Conservation (phyloP, 2,797 vertebrate species). For the Crenuchus spilurus region DNA sequence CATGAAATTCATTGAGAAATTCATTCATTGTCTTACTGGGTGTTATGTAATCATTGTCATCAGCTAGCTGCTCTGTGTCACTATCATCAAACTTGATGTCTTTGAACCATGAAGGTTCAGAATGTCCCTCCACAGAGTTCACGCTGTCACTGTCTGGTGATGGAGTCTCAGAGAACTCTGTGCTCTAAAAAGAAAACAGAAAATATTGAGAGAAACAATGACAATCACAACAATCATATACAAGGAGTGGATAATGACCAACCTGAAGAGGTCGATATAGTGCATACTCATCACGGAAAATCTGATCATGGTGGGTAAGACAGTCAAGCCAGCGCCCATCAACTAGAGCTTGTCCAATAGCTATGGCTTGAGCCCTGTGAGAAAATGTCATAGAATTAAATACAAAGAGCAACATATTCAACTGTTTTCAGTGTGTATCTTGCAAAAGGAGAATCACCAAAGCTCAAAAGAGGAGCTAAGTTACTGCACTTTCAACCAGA, state of each 20-base stretch:
- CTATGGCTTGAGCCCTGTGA: constrained; percentile 92
- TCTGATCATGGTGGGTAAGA: constrained; percentile 94
- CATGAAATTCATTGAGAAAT: no score
- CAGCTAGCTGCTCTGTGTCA: constrained; percentile 92
- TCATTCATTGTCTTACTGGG: constrained; percentile 81
- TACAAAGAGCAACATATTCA: background rate
- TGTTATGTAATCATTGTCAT: constrained; percentile 89
- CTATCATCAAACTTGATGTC: constrained; percentile 99
- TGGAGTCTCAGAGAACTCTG: constrained; percentile 95
- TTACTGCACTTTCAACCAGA: background rate
- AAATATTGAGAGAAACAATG: background rate
- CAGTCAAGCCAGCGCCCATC: constrained; percentile 98
- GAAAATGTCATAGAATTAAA: background rate
- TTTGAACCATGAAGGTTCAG: constrained; percentile 98
- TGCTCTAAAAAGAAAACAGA: constrained; percentile 78
- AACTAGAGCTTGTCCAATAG: constrained; percentile 94
- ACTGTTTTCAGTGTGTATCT: background rate
- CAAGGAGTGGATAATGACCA: no score
- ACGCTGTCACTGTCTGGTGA: constrained; percentile 97
- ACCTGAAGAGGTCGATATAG: constrained; percentile 97
- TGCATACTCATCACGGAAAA: constrained; percentile 97
- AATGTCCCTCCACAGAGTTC: constrained; percentile 96
- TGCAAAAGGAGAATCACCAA: background rate
- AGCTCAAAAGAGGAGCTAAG: background rate
- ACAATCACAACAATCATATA: background rate